Conservation (phyloP, 1,140 invertebrate species). For the Solenopsis invicta region DNA sequence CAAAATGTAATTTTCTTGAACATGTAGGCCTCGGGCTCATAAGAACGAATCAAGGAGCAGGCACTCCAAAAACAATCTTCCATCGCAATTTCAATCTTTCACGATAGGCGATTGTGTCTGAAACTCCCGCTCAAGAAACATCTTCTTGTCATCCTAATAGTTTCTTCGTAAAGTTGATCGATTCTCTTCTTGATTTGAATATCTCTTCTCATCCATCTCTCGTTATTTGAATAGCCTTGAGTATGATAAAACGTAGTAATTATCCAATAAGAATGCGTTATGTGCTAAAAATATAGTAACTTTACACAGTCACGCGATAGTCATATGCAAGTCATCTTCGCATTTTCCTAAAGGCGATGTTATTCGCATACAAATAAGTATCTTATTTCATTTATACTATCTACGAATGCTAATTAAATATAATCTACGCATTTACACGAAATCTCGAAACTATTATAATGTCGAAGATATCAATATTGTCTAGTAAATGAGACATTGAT, state of each 20-base stretch:
- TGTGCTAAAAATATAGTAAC: background rate
- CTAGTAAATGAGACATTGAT: background rate
- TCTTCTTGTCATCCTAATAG: constrained; percentile 11
- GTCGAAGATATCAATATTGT: background rate
- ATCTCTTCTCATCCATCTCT: background rate
- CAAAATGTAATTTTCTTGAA: background rate
- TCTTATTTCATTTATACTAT: background rate
- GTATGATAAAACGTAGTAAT: background rate
- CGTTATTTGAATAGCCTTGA: background rate
- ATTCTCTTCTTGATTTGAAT: background rate
- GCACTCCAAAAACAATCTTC: constrained; percentile 50
- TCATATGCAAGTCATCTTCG: constrained; percentile 5
- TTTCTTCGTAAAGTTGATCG: constrained; percentile 29
- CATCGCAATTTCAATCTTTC: constrained; percentile 41
- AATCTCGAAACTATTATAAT: background rate
- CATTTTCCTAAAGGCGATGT: background rate
- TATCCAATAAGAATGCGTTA: background rate
- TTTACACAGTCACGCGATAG: background rate
- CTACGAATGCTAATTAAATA: background rate
- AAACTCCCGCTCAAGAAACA: constrained; percentile 42
- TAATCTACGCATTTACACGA: background rate
- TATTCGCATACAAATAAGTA: background rate
- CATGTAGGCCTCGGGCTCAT: too few species aligned
- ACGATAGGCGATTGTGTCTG: constrained; percentile 52
- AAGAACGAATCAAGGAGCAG: constrained; percentile 35